phyloP scores from a whole-genome alignment of 2,113 vertebrate species.

The Dryoscopus gambensis region DNA sequence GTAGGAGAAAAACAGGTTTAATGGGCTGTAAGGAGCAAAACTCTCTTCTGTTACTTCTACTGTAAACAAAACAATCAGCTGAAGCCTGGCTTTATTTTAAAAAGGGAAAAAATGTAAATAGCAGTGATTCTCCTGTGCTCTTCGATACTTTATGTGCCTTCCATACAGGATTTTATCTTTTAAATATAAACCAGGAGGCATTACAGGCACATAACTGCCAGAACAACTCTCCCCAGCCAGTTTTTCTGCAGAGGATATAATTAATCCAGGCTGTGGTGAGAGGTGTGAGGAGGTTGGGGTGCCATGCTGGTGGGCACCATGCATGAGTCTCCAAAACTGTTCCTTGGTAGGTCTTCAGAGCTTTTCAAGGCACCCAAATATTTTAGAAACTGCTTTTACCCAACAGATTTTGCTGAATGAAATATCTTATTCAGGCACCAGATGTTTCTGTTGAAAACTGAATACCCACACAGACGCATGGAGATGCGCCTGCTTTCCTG shows the following conservation, averaged over 20 bases:
- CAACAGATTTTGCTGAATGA: background rate
- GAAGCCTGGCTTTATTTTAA: conserved; percentile 36
- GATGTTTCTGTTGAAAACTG: conserved; percentile 19
- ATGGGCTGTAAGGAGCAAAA: conserved; percentile 61
- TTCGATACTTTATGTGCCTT: background rate
- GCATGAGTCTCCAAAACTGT: background rate
- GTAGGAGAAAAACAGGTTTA: conserved; percentile 63
- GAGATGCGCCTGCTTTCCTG: background rate
- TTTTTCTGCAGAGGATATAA: background rate
- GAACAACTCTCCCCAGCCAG: background rate
- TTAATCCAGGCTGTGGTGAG: background rate
- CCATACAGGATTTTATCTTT: background rate
- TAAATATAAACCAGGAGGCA: background rate
- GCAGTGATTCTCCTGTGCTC: conserved; percentile 13
- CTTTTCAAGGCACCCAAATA: background rate
- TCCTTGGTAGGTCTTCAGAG: background rate
- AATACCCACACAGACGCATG: background rate
- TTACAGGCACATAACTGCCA: background rate
- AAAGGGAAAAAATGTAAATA: conserved; percentile 10
- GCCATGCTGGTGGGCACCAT: background rate
- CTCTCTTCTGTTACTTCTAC: conserved; percentile 47
- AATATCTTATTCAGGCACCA: background rate
- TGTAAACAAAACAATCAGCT: conserved; percentile 55
- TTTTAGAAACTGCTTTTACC: background rate
- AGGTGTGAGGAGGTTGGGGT: background rate